Base-by-base conservation (phyloP, 2,113 vertebrate genomes). In the Microcebus griseorufus region DNA sequence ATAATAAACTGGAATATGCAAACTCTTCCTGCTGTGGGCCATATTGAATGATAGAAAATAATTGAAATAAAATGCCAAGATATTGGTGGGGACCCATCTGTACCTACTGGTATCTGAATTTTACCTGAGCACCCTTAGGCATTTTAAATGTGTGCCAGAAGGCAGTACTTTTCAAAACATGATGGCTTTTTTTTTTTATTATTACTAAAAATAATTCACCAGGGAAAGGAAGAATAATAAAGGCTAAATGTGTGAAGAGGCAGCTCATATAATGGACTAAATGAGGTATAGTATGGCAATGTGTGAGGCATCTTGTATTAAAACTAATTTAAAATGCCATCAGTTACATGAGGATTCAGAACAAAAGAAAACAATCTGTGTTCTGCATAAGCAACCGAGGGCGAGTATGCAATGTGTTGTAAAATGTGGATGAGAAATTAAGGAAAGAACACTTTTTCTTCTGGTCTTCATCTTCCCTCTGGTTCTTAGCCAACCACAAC, bases 291-390 rank as follows among this genome's bases (percentile, higher is more conserved):
- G 51, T 39, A n/a, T 39, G n/a, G 9, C 5, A 78, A 16, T 45
- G 11, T 53, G 7, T 65, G 76, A 84, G 23, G 23, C 4, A 17
- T n/a, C 85, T 85, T 65, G n/a, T 88, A 88, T 91, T 90, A 84
- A 80, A 85, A 3, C 27, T 64, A 14, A 23, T 69, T 94, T 78
- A 80, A 93, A 96, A 97, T 88, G 42, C 20, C n/a, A 22, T 76
- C 48, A 82, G 64, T 90, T 73, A 65, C 29, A 32, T 64, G 92
- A 91, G 29, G 58, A 72, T 95, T 93, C 55, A 39, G 51, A 83
- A 94, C 32, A 82, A 94, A 62, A 86, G 65, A 55, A 82, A 73
- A 9, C 93, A 92, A 29, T 76, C 25, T 95, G 85, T 94, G 82
- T 70, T 79, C 82, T 79, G 48, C 42, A 51, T 53, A n/a, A 79